A percentile compares a stretch with the other conserved stretches of the same genome.
phyloP scores from a whole-genome alignment of 2,888 invertebrate species.

The Dexiosoma caninum region DNA sequence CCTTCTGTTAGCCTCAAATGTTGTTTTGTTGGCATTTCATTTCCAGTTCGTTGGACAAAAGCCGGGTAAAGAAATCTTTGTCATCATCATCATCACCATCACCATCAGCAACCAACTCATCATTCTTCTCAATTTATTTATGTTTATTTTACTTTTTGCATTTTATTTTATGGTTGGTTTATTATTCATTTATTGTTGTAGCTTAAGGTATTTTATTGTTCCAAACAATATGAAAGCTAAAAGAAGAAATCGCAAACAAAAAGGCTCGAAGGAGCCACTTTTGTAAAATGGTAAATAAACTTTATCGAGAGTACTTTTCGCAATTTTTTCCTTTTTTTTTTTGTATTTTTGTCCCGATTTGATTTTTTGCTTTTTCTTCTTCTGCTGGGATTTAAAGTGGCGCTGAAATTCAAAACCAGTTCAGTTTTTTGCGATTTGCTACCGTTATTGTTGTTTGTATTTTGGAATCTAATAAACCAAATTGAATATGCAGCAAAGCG shows the following conservation, averaged over 20 bases:
- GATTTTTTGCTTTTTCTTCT: neutral
- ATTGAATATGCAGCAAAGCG: slow-evolving; percentile 34
- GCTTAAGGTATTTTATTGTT: slow-evolving; percentile 44
- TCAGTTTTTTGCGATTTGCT: slow-evolving; percentile 34
- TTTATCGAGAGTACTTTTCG: slow-evolving; percentile 38
- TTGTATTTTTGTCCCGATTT: neutral
- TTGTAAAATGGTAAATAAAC: slow-evolving; percentile 48
- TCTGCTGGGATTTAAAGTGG: slow-evolving; percentile 37
- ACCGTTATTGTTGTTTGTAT: slow-evolving; percentile 7
- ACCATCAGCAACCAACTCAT: slow-evolving; percentile 35
- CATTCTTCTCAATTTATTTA: slow-evolving; percentile 27
- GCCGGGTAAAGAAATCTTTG: slow-evolving; percentile 16
- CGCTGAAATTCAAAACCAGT: slow-evolving; percentile 60
- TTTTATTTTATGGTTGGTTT: slow-evolving; percentile 30
- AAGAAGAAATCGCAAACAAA: neutral
- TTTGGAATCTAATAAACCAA: slow-evolving; percentile 51
- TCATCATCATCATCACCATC: slow-evolving; percentile 23
- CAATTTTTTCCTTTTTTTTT: no score
- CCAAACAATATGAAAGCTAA: slow-evolving; percentile 10
- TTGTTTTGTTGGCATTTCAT: slow-evolving; percentile 26
- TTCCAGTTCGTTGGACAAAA: slow-evolving; percentile 44
- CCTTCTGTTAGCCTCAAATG: slow-evolving; percentile 33
- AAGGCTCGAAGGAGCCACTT: slow-evolving; percentile 35
- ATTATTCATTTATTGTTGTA: slow-evolving; percentile 54
- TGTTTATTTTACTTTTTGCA: slow-evolving; percentile 20